Base-by-base conservation (phyloP, 2,113 vertebrate genomes). In the Chloropsis hardwickii region DNA sequence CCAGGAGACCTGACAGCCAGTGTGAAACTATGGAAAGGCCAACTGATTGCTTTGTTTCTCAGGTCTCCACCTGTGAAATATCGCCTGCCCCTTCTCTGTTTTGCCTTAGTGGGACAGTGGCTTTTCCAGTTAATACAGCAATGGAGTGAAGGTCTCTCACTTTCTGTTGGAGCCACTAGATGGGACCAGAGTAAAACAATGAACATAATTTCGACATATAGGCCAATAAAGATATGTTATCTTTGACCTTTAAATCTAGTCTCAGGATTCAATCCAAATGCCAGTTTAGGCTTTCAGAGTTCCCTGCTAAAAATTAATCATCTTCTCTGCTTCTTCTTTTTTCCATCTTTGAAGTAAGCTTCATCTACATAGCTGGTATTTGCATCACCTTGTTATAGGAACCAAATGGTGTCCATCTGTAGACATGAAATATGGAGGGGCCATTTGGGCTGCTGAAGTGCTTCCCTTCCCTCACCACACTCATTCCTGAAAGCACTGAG, bases 131-230 rank as follows among this genome's bases (percentile, higher is more conserved):
- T 74, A 50, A 62, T n/a, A 27, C 14, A 81, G 69, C 12, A 37
- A 33, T 2, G 17, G 80, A 78, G 25, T 2, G 17, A 87, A 48
- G 16, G 17, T 14, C 23, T 87, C n/a, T 69, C 54, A 39, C 20
- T 91, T 84, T 90, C 81, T 90, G 8, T 35, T 66, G 79, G 50
- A 87, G 42, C 89, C 84, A 70, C 87, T 85, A 91, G 66, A 66
- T 70, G 90, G 79, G 79, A 96, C 58, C 71, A 77, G 79, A 92
- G 71, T 61, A 86, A 94, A 94, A 88, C 69, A 90, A 66, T 37
- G 54, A 92, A 89, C 72, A 33, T 33, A 31, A 44, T 58, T 82
- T 72, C 0, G 0, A n/a, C 33, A 11, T 15, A 16, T 12, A 84
- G 48, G 57, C 57, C 42, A 73, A 57, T 70, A 72, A 95, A 92